phyloP scores from a whole-genome alignment of 2,797 vertebrate species.

The Lemur catta region DNA sequence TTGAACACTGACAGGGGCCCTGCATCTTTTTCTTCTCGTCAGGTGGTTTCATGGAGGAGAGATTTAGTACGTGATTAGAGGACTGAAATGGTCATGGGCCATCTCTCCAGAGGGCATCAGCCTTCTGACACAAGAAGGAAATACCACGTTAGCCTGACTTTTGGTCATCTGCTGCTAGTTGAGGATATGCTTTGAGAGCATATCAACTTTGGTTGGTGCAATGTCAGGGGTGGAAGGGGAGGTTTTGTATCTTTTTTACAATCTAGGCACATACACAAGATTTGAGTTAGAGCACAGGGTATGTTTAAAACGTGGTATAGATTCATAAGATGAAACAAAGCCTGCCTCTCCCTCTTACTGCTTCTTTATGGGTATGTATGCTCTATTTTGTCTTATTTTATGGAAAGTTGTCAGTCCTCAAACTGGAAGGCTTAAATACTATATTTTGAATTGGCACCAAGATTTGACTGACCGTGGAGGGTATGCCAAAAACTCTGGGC shows the following conservation, averaged over 20 bases:
- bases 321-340: conserved; percentile 6
- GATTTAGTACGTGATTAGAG: conserved; percentile 42
- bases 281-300: not conserved
- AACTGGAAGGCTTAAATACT: not conserved
- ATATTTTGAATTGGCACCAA: not conserved
- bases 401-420: not conserved
- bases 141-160: not conserved
- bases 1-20: not conserved
- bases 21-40: conserved; percentile 35
- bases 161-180: not conserved
- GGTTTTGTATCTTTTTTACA: not conserved
- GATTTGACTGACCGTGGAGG: not conserved
- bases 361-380: not conserved
- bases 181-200: not conserved
- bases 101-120: conserved; percentile 7
- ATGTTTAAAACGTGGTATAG: not conserved
- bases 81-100: not conserved
- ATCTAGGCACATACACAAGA: not conserved
- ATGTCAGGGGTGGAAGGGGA: not conserved
- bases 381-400: not conserved
- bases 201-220: not conserved
- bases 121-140: not conserved
- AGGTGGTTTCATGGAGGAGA: conserved; percentile 30
- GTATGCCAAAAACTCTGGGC: not conserved
- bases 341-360: not conserved